These are phyloP conservation scores for Mareca strepera DNA, from an alignment of 2,797 vertebrate species.

Conservation along the genomic window DNA sequence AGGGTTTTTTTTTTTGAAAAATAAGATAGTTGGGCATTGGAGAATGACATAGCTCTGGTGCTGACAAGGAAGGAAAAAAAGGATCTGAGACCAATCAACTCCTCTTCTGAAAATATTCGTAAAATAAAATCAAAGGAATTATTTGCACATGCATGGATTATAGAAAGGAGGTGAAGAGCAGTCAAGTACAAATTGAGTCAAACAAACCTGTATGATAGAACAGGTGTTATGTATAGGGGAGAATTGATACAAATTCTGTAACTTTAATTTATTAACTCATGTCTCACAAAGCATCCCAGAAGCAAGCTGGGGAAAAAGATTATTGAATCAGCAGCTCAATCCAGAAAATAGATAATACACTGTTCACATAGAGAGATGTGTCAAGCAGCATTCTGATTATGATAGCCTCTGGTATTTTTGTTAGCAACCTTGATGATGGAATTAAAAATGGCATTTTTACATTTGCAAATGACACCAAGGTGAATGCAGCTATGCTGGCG, in stretches of 20 bases:
- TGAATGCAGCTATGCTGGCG: background rate
- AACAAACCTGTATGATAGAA: background rate
- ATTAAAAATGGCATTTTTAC: background rate
- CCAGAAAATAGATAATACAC: background rate
- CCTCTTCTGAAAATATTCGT: background rate
- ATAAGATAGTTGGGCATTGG: background rate
- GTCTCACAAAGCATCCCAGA: accelerated
- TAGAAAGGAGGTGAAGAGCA: background rate
- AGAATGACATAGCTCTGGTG: background rate
- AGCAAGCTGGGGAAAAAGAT: background rate
- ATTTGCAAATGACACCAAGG: background rate
- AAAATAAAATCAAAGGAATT: background rate
- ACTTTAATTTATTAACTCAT: background rate
- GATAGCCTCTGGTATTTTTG: background rate
- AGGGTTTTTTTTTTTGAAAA: background rate
- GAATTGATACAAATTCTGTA: background rate
- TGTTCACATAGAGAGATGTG: background rate
- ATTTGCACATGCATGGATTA: background rate
- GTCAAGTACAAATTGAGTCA: background rate
- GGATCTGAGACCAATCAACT: background rate
- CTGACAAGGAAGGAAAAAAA: background rate
- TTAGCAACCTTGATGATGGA: background rate
- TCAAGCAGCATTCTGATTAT: background rate
- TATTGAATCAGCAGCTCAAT: background rate
- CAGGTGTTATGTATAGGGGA: background rate